Conservation (phyloP, 2,888 invertebrate genomes). For the Octonoba sinensis region DNA sequence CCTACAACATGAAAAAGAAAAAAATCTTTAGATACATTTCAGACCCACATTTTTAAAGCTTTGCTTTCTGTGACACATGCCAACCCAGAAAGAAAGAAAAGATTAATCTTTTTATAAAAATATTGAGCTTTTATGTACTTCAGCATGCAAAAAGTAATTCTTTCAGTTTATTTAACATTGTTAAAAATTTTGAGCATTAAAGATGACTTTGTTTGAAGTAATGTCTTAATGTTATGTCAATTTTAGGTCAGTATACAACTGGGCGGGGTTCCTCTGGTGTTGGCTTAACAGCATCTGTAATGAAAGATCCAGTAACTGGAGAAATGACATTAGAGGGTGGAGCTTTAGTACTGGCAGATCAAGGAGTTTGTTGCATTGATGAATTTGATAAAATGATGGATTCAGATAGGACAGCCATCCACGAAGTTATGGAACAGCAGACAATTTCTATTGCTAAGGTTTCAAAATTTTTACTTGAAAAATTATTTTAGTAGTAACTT, state of each 20-base stretch:
- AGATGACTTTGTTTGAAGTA: too few species aligned
- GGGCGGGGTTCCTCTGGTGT: conserved; percentile 97
- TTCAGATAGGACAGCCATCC: conserved; percentile 91
- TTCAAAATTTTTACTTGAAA: conserved; percentile 23
- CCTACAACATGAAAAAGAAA: too few species aligned
- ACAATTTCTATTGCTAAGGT: conserved; percentile 99
- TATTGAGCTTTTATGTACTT: too few species aligned
- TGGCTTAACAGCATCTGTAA: conserved; percentile 97
- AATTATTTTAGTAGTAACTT: background rate
- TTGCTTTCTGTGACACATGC: too few species aligned
- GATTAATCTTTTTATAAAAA: too few species aligned
- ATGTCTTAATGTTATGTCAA: background rate
- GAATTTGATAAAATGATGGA: conserved; percentile 99
- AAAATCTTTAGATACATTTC: too few species aligned
- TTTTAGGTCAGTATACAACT: conserved; percentile 91
- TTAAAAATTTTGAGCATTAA: too few species aligned
- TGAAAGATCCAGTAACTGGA: conserved; percentile 96
- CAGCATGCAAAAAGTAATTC: too few species aligned
- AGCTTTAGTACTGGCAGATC: conserved; percentile 94
- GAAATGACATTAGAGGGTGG: conserved; percentile 98
- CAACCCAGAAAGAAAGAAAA: too few species aligned
- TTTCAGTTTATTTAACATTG: too few species aligned
- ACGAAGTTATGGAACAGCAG: conserved; percentile 99
- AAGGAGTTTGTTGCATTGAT: conserved; percentile 96
- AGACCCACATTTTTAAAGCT: too few species aligned